Conservation (phyloP, 2,888 invertebrate species). For the Carabus problematicus region DNA sequence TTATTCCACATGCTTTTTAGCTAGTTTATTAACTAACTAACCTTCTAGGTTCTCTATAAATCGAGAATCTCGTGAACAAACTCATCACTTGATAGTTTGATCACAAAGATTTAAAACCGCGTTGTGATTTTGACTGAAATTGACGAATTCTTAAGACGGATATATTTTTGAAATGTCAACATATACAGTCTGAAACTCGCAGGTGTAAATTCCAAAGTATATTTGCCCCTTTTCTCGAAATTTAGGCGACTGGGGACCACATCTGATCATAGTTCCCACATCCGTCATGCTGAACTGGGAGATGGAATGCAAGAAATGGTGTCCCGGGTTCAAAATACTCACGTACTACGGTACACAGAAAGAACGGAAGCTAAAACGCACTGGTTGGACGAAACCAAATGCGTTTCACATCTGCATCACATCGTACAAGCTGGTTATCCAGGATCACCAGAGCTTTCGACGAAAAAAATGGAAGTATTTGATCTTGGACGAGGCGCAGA, state of each 20-base stretch:
- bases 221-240: too few relatives aligned
- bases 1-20: too few relatives aligned
- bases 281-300: conserved; percentile 99
- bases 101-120: too few relatives aligned
- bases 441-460: conserved; percentile 97
- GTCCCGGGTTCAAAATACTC: conserved; percentile 97
- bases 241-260: conserved; percentile 93
- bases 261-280: conserved; percentile 97
- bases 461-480: conserved; percentile 98
- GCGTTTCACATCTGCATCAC: conserved; percentile 98
- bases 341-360: conserved; percentile 98
- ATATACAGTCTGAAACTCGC: too few relatives aligned
- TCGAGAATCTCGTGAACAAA: too few relatives aligned
- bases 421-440: conserved; percentile 96
- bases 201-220: too few relatives aligned
- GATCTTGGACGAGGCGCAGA: conserved; percentile 97
- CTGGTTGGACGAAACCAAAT: conserved; percentile 98
- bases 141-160: too few relatives aligned
- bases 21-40: too few relatives aligned
- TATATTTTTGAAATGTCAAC: too few relatives aligned
- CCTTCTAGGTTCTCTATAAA: background rate
- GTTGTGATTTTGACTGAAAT: too few relatives aligned
- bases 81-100: too few relatives aligned
- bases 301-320: conserved; percentile 99
- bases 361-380: conserved; percentile 89